Conservation (phyloP, 1,140 invertebrate genomes). For the Sogatella furcifera region DNA sequence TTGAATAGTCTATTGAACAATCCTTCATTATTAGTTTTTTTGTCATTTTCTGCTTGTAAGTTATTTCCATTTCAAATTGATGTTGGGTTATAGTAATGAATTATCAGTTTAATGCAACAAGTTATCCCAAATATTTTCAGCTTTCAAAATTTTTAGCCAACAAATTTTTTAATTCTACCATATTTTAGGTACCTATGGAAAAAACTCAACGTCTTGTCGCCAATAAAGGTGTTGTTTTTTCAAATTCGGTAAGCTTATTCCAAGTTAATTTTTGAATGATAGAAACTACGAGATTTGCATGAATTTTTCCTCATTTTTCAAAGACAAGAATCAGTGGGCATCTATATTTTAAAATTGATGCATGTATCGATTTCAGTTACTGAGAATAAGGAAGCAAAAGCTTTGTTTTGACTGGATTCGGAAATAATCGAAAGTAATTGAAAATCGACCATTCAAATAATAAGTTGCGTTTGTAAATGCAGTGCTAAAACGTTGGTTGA, state of each 20-base stretch:
- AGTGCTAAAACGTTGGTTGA: too few relatives aligned
- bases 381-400: too few relatives aligned
- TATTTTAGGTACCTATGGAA: slow-evolving; percentile 52
- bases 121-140: background rate
- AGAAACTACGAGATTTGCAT: too few relatives aligned
- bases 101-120: background rate
- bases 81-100: background rate
- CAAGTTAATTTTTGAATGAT: background rate
- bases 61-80: background rate
- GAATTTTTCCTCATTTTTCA: too few relatives aligned
- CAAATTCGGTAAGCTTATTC: slow-evolving; percentile 54
- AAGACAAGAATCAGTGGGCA: too few relatives aligned
- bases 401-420: too few relatives aligned
- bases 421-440: too few relatives aligned
- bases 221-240: slow-evolving; percentile 51
- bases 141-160: background rate
- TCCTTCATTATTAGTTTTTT: slow-evolving; percentile 5
- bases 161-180: slow-evolving; percentile 23
- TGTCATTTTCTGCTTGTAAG: too few relatives aligned
- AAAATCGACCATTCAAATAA: too few relatives aligned
- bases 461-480: too few relatives aligned
- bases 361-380: too few relatives aligned
- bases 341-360: too few relatives aligned
- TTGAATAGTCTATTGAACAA: background rate
- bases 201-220: slow-evolving; percentile 49